Percentiles rank a stretch among this genome's conserved stretches.
phyloP scores from a whole-genome alignment of 2,797 vertebrate genomes.

The Sebastes vulpes region DNA sequence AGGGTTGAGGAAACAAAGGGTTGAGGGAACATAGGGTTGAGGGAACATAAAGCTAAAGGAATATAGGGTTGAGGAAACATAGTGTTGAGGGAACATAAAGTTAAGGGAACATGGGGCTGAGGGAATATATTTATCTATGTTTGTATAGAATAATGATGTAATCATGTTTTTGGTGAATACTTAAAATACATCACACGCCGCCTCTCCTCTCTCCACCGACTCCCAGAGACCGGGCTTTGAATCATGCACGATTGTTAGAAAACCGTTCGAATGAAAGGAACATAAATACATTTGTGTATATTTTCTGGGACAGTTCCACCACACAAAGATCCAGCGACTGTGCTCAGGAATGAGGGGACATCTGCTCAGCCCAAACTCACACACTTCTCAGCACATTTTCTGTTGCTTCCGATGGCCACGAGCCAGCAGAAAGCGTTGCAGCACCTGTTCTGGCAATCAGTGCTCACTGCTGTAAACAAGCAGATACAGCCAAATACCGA shows the following conservation, averaged over 20 bases:
- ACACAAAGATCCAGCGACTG: neutral
- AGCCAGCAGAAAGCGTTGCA: slow-evolving; percentile 18
- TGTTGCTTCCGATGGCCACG: slow-evolving; percentile 1
- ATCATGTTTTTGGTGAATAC: neutral
- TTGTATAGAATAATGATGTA: no score
- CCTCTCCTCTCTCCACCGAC: neutral
- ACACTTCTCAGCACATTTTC: neutral
- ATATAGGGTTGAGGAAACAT: no score
- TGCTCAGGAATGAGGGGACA: neutral
- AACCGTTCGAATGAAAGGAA: neutral
- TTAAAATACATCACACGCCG: neutral
- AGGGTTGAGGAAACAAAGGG: no score
- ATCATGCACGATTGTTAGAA: neutral
- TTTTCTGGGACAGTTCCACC: neutral
- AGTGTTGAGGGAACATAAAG: neutral
- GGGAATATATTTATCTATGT: neutral
- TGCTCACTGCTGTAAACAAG: slow-evolving; percentile 25
- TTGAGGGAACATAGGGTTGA: no score
- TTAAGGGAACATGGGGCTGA: neutral
- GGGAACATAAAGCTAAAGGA: no score
- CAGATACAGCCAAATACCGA: slow-evolving; percentile 21
- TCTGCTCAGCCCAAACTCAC: neutral
- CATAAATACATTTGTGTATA: neutral
- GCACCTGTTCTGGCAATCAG: slow-evolving; percentile 43
- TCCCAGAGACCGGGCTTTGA: neutral